phyloP scores from a whole-genome alignment of 2,888 invertebrate genomes.

The Macaria notata region DNA sequence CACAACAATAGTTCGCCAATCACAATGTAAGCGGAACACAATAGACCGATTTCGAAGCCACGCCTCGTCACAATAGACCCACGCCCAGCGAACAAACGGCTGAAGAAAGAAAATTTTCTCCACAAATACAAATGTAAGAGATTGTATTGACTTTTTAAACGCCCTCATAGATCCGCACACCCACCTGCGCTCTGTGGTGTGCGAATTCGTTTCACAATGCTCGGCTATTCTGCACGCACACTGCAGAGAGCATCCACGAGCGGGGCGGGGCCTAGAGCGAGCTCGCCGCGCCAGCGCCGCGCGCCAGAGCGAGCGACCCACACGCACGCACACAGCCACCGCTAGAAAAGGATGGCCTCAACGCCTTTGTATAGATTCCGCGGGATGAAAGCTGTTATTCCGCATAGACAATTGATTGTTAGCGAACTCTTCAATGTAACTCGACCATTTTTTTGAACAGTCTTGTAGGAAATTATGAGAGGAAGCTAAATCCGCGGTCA shows the following conservation, averaged over 20 bases:
- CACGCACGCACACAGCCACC: slow-evolving; percentile 69
- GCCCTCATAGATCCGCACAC: slow-evolving; percentile 77
- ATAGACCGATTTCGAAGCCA: slow-evolving; percentile 73
- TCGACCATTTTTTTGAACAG: slow-evolving; percentile 37
- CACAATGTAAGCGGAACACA: slow-evolving; percentile 62
- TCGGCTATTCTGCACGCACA: slow-evolving; percentile 68
- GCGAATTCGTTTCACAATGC: slow-evolving; percentile 73
- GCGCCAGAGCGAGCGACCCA: slow-evolving; percentile 56
- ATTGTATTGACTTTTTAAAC: slow-evolving; percentile 82
- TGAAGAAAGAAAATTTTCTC: slow-evolving; percentile 78
- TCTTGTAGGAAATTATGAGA: slow-evolving; percentile 18
- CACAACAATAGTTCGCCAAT: slow-evolving; percentile 72
- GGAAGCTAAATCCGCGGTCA: slow-evolving; percentile 24
- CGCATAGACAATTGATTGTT: slow-evolving; percentile 78
- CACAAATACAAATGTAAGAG: slow-evolving; percentile 72
- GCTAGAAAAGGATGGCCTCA: slow-evolving; percentile 77
- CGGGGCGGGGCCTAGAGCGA: slow-evolving; percentile 77
- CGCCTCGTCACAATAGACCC: slow-evolving; percentile 71
- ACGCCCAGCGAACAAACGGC: slow-evolving; percentile 70
- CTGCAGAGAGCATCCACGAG: slow-evolving; percentile 60
- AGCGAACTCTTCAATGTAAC: slow-evolving; percentile 53
- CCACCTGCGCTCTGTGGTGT: slow-evolving; percentile 78
- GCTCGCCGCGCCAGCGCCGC: slow-evolving; percentile 63
- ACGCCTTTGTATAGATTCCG: slow-evolving; percentile 79
- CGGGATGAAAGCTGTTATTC: slow-evolving; percentile 71